Evolutionary conservation across 2,113 vertebrate species (phyloP).

Genomic region (Epinephelus fuscoguttatus): DNA sequence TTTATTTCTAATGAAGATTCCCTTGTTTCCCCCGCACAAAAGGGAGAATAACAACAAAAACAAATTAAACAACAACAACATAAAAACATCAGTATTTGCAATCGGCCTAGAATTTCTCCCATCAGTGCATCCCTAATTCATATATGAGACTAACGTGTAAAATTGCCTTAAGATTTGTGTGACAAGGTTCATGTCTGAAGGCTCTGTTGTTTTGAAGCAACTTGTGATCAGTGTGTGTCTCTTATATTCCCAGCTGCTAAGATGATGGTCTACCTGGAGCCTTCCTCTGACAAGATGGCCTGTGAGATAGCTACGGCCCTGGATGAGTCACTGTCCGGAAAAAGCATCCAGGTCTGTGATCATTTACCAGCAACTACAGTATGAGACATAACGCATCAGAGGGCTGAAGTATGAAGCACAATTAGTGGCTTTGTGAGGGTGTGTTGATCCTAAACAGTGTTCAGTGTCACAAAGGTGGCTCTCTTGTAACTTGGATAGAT

Average conservation of each 20-base stretch:
- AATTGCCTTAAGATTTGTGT: not conserved
- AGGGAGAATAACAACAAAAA: too few species aligned
- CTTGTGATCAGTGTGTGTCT: not conserved
- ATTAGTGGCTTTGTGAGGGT: too few species aligned
- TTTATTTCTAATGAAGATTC: too few species aligned
- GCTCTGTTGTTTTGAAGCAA: not conserved
- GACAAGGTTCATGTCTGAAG: not conserved
- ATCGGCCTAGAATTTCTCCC: too few species aligned
- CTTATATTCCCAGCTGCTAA: constrained; percentile 83
- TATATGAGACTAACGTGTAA: not conserved
- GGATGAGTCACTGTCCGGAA: constrained; percentile 90
- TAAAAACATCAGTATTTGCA: too few species aligned
- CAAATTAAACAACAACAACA: too few species aligned
- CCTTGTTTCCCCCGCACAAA: too few species aligned
- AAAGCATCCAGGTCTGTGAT: constrained; percentile 89
- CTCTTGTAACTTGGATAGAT: too few species aligned
- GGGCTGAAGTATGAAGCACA: too few species aligned
- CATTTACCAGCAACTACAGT: not conserved
- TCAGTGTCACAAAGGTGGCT: too few species aligned
- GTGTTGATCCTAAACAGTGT: too few species aligned
- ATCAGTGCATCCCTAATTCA: too few species aligned
- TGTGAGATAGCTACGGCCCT: constrained; percentile 90
- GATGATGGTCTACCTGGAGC: constrained; percentile 95
- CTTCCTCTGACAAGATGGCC: constrained; percentile 91
- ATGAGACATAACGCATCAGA: not conserved